Evolutionary conservation across 35 echinoderm and acorn worm species (phyloP).

Genomic region (Patiria miniata): DNA sequence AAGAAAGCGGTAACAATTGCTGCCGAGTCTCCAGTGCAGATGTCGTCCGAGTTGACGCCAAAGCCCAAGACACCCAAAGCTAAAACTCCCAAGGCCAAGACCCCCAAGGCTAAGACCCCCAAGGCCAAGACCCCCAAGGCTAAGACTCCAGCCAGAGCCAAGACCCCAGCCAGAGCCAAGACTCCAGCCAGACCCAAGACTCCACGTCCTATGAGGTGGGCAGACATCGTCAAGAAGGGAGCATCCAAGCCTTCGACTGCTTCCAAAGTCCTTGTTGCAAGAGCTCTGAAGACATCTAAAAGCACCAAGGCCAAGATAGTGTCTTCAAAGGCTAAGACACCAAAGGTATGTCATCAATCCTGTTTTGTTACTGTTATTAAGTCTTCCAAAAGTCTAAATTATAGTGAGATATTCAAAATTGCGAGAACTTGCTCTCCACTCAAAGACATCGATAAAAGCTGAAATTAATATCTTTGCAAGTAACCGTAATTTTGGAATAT

Average conservation of each 20-base stretch:
- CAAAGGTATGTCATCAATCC: slow-evolving; percentile 66
- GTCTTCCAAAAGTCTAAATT: too few species aligned
- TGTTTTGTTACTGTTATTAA: too few species aligned
- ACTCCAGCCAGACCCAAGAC: slow-evolving; percentile 52
- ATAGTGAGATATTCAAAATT: too few species aligned
- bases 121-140: slow-evolving; percentile 48
- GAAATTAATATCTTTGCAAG: too few species aligned
- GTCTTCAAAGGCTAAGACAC: slow-evolving; percentile 59
- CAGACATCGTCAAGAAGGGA: slow-evolving; percentile 92
- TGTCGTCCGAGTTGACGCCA: slow-evolving; percentile 24
- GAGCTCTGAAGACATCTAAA: slow-evolving; percentile 33
- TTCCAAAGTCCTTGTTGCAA: background rate
- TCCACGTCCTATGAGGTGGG: slow-evolving; percentile 77
- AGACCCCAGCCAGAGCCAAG: slow-evolving; percentile 44
- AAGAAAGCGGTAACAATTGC: slow-evolving; percentile 41
- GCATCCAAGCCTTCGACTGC: background rate
- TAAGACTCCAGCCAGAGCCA: slow-evolving; percentile 65
- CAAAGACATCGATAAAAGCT: too few species aligned
- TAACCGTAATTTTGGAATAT: too few species aligned
- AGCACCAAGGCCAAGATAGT: background rate
- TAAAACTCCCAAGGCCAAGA: slow-evolving; percentile 40
- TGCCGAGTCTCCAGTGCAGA: slow-evolving; percentile 37
- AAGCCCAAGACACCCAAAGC: slow-evolving; percentile 46
- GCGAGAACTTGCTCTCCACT: too few species aligned
- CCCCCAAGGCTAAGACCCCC: slow-evolving; percentile 45